Evolutionary conservation across 2,797 vertebrate species (phyloP).

Genomic region (Erithacus rubecula): DNA sequence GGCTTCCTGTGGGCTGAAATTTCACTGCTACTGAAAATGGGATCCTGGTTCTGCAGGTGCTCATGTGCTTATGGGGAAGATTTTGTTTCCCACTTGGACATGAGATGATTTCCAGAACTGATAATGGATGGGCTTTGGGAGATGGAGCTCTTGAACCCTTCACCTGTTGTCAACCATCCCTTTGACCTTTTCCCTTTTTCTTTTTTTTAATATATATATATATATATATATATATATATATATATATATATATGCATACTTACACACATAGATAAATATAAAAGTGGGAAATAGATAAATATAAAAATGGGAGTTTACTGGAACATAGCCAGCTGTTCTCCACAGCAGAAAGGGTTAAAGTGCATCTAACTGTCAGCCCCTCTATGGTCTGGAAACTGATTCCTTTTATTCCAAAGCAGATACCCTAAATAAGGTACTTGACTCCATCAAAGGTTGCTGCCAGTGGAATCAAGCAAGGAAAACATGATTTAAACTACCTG

Average conservation of each 20-base stretch:
- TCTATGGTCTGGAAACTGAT: not conserved
- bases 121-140: not conserved
- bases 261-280: not conserved
- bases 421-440: not conserved
- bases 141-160: not conserved
- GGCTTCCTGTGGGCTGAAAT: not conserved
- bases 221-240: no score
- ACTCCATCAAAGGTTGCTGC: not conserved
- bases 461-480: not conserved
- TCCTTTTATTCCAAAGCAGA: not conserved
- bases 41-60: accelerated
- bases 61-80: accelerated
- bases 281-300: not conserved
- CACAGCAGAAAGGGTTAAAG: not conserved
- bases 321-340: not conserved
- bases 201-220: not conserved
- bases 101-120: not conserved
- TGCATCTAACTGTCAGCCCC: not conserved
- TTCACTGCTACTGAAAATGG: not conserved
- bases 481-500: not conserved
- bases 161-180: not conserved
- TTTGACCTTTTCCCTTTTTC: not conserved
- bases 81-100: not conserved
- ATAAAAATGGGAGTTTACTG: not conserved
- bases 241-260: no score